Percentiles rank a stretch among this genome's conserved stretches.
These are phyloP conservation scores for Porites cylindrica DNA, from an alignment of 92 coral and sea anemone species.

Conservation along the genomic window DNA sequence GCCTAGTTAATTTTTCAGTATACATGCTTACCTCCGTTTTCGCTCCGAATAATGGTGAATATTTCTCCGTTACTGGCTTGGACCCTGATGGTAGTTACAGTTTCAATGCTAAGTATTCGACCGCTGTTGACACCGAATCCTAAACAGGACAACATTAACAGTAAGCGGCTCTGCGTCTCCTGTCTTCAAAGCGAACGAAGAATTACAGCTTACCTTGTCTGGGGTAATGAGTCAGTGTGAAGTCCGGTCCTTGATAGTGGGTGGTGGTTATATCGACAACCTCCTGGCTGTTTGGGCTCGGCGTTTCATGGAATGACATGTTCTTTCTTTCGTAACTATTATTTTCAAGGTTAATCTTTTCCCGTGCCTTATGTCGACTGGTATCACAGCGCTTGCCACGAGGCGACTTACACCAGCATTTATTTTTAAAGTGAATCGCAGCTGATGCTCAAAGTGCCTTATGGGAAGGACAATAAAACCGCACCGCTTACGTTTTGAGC, in stretches of 20 bases:
- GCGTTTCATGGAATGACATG: not conserved
- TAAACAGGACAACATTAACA: not conserved
- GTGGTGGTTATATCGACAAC: not conserved
- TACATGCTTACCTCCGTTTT: too few relatives aligned
- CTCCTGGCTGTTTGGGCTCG: not conserved
- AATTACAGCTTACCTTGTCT: not conserved
- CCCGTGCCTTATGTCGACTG: not conserved
- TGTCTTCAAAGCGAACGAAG: not conserved
- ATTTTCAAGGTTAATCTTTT: not conserved
- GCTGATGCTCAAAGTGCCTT: too few relatives aligned
- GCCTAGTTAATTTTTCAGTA: too few relatives aligned
- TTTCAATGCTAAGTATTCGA: not conserved
- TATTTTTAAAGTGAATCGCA: too few relatives aligned
- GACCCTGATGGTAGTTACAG: not conserved
- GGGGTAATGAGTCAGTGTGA: not conserved
- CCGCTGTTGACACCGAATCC: not conserved
- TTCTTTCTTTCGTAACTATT: not conserved
- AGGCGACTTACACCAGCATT: not conserved
- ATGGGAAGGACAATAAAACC: too few relatives aligned
- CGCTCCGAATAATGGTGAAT: too few relatives aligned
- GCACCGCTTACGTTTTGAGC: too few relatives aligned
- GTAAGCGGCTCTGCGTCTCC: not conserved
- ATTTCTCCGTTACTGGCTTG: not conserved
- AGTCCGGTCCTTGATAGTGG: rapidly evolving
- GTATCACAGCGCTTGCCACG: not conserved